Evolutionary conservation across 2,797 vertebrate species (phyloP), one percentile per base, ranked within the genome.

Genomic region (Lepilemur ruficaudatus): DNA sequence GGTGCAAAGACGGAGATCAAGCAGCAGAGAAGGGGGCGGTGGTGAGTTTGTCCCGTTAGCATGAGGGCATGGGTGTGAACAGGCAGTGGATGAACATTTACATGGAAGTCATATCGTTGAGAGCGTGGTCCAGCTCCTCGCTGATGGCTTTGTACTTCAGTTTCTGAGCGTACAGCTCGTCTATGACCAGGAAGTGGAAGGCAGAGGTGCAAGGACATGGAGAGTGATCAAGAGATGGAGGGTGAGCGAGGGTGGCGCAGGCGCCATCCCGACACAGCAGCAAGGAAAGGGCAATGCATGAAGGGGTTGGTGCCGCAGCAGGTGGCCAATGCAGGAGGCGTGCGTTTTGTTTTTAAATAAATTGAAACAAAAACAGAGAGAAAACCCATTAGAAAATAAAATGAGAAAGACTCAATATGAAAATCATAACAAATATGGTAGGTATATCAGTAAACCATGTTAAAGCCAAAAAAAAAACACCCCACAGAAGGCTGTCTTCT

Each of bases 71-170:
- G 95, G 97, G 96, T 96, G 98, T 93, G 92, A 96, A 98, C 97
- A 90, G 97, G 99, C 98, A 97, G 95, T 93, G 97, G 97, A 95
- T 98, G 94, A 97, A 97, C 98, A 99, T 99, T 99, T 99, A 99
- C 99, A 99, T 99, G 99, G 99, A 99, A 98, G 99, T 99, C 99
- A 99, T 99, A 98, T 99, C 99, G 97, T 99, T 99, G 99, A 99
- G 99, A 99, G 99, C 99, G 98, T 99, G 99, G 99, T 99, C 99
- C 99, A 99, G 99, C 99, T 99, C 99, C 99, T 99, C 99, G 98
- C 99, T 99, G 99, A 99, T 99, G 98, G 99, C 99, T 98, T 99
- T 99, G 99, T 99, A 99, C 99, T 99, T 99, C 99, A 99, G 99
- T 99, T 99, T 99, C 99, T 99, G 99, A 98, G 99, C 99, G 97